phyloP scores from a whole-genome alignment of 1,140 invertebrate genomes.

The Drosophila paulistorum region DNA sequence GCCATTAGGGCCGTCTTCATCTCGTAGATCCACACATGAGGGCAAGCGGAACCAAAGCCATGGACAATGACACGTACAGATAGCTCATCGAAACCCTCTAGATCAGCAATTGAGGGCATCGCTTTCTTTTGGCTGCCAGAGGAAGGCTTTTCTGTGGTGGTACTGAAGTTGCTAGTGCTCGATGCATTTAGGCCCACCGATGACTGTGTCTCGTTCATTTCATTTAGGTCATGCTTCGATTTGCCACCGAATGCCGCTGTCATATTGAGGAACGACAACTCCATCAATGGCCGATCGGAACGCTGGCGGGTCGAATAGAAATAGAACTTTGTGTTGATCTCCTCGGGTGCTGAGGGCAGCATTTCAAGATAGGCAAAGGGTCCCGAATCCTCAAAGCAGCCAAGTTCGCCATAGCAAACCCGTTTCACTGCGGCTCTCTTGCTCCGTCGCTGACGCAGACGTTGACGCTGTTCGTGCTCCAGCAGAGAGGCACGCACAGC shows the following conservation, averaged over 20 bases:
- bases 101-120: slow-evolving; percentile 62
- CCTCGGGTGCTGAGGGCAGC: slow-evolving; percentile 93
- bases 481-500: slow-evolving; percentile 63
- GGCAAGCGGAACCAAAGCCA: slow-evolving; percentile 95
- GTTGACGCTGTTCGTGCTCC: slow-evolving; percentile 53
- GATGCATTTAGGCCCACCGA: not conserved
- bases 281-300: slow-evolving; percentile 86
- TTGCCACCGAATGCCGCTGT: slow-evolving; percentile 83
- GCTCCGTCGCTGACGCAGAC: slow-evolving; percentile 46
- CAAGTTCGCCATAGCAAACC: slow-evolving; percentile 95
- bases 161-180: not conserved
- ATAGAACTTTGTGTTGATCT: slow-evolving; percentile 92
- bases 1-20: slow-evolving; percentile 95
- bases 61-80: slow-evolving; percentile 96
- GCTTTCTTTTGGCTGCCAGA: slow-evolving; percentile 45
- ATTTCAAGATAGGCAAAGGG: slow-evolving; percentile 96
- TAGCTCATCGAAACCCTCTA: slow-evolving; percentile 79
- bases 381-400: slow-evolving; percentile 95
- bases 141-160: slow-evolving; percentile 41
- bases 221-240: slow-evolving; percentile 50
- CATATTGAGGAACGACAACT: slow-evolving; percentile 88
- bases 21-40: slow-evolving; percentile 95
- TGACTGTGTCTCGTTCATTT: not conserved
- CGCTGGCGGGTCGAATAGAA: slow-evolving; percentile 87
- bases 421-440: slow-evolving; percentile 87